Percentiles rank a stretch among this genome's conserved stretches.
Evolutionary conservation across 2,888 invertebrate genomes (phyloP).

Genomic region (Proisotoma minuta): DNA sequence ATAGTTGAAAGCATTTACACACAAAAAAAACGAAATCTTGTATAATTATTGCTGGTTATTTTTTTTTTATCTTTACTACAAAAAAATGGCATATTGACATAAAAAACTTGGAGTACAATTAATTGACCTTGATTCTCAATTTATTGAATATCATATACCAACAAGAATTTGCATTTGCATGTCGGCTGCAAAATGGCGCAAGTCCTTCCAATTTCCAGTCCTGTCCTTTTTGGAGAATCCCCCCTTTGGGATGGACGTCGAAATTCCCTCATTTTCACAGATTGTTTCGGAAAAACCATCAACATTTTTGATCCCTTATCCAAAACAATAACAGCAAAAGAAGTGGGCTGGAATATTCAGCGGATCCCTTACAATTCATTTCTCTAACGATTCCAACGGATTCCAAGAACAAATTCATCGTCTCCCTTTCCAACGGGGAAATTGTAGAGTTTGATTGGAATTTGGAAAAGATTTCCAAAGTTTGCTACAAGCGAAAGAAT

Average conservation of each 20-base stretch:
- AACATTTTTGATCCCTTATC: slow-evolving; percentile 2
- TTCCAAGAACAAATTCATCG: background rate
- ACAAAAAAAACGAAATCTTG: too few species aligned
- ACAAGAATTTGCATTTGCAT: too few species aligned
- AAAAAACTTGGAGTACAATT: too few species aligned
- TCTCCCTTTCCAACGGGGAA: background rate
- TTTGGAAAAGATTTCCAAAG: background rate
- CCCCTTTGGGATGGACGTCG: slow-evolving; percentile 6
- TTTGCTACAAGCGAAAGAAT: background rate
- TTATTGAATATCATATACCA: too few species aligned
- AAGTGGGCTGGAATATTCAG: background rate
- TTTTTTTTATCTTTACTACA: too few species aligned
- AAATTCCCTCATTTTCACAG: background rate
- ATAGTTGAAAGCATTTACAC: too few species aligned
- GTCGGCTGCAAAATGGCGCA: background rate
- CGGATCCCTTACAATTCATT: too few species aligned
- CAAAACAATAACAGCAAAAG: background rate
- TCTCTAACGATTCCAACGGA: too few species aligned
- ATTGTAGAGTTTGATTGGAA: background rate
- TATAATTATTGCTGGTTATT: too few species aligned
- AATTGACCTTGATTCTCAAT: too few species aligned
- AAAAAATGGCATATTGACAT: too few species aligned
- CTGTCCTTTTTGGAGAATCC: background rate
- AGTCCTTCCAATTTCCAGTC: too few species aligned
- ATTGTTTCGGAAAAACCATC: background rate